These are phyloP conservation scores for Molothrus aeneus DNA, from an alignment of 2,797 vertebrate genomes.

Conservation along the genomic window DNA sequence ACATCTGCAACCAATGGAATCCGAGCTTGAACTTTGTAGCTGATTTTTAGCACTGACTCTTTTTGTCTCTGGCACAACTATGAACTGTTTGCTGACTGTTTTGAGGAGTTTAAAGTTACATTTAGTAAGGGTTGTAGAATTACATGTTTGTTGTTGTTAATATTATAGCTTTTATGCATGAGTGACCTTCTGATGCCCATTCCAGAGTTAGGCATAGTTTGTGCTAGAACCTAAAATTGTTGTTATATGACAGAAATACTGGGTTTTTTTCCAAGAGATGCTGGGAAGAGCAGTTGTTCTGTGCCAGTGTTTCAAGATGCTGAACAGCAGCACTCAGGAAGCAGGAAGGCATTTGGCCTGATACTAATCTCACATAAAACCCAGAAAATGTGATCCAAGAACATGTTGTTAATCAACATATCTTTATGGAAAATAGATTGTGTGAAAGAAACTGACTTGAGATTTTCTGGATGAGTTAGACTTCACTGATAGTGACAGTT, in stretches of 20 bases:
- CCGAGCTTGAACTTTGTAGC: background rate
- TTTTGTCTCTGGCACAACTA: background rate
- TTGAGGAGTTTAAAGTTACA: background rate
- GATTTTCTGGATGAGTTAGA: background rate
- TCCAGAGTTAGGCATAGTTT: background rate
- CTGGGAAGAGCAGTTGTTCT: background rate
- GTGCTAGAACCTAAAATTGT: background rate
- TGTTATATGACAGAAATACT: background rate
- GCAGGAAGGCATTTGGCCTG: background rate
- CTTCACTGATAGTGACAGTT: background rate
- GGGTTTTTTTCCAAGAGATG: background rate
- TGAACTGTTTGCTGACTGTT: background rate
- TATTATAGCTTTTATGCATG: background rate
- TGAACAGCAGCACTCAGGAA: slow-evolving; percentile 35
- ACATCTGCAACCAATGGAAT: background rate
- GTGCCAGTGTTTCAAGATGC: slow-evolving; percentile 1
- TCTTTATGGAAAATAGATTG: background rate
- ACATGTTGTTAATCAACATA: slow-evolving; percentile 12
- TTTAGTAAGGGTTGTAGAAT: background rate
- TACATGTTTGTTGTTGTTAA: background rate
- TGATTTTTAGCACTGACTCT: background rate
- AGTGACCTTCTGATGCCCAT: background rate
- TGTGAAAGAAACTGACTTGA: background rate
- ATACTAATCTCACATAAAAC: background rate
- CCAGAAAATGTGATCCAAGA: slow-evolving; percentile 16